A percentile compares a stretch with the other conserved stretches of the same genome.
Conservation (phyloP, 2,113 vertebrate species). For the Tyrannus savana region DNA sequence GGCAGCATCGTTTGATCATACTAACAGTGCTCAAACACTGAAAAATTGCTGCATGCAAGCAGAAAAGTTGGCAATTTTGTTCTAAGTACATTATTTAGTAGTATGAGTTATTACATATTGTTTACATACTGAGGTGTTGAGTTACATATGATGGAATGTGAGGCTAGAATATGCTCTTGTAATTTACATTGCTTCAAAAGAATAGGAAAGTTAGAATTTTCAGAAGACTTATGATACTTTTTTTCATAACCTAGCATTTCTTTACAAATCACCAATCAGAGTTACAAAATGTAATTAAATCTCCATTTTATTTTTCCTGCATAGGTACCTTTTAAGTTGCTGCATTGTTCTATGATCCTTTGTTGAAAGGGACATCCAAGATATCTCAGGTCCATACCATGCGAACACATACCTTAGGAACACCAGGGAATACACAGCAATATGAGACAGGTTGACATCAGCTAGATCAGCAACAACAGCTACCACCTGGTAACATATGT, state of each 20-base stretch:
- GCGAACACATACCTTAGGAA: neutral
- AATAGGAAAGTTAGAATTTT: neutral
- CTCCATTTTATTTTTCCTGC: neutral
- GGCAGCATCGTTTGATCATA: neutral
- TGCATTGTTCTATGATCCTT: neutral
- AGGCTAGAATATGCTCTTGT: neutral
- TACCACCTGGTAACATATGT: conserved; percentile 8
- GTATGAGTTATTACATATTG: neutral
- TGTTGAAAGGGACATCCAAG: neutral
- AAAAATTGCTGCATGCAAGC: neutral
- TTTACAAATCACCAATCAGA: neutral
- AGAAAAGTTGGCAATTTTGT: neutral
- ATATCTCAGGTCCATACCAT: neutral
- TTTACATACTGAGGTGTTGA: neutral
- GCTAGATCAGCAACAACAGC: neutral
- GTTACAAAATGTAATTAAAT: neutral
- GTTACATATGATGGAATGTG: neutral
- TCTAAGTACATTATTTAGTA: neutral
- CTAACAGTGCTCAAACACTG: neutral
- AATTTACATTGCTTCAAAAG: neutral
- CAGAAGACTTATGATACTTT: neutral
- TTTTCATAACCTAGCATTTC: neutral
- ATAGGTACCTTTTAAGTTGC: neutral
- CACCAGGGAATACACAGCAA: neutral
- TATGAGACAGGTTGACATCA: neutral